Percentiles rank a stretch among this genome's conserved stretches.
These are phyloP conservation scores for Toxotes lorentzi DNA, from an alignment of 2,797 vertebrate species.

Conservation along the genomic window DNA sequence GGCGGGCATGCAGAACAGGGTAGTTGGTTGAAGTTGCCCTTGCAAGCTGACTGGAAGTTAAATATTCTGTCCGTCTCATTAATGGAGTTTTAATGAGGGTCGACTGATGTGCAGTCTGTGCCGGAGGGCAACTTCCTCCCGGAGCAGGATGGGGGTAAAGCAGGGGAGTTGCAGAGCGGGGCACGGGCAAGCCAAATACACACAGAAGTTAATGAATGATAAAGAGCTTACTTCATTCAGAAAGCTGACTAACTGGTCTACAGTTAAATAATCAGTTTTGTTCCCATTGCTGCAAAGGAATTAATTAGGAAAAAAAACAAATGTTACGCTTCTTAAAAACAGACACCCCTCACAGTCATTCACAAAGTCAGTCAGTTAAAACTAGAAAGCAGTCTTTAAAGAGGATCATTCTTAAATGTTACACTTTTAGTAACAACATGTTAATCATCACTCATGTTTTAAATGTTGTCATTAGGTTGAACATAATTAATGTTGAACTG, in stretches of 20 bases:
- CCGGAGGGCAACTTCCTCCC: slow-evolving; percentile 76
- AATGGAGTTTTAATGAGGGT: slow-evolving; percentile 40
- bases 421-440: slow-evolving; percentile 65
- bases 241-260: slow-evolving; percentile 99
- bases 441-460: slow-evolving; percentile 49
- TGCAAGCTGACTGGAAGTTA: slow-evolving; percentile 56
- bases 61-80: slow-evolving; percentile 36
- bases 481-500: slow-evolving; percentile 85
- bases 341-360: slow-evolving; percentile 71
- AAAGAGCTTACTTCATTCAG: slow-evolving; percentile 99
- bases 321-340: slow-evolving; percentile 77
- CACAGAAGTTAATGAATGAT: slow-evolving; percentile 98
- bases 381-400: slow-evolving; percentile 63
- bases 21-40: slow-evolving; percentile 76
- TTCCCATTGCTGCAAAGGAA: slow-evolving; percentile 99
- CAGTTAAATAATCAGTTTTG: slow-evolving; percentile 99
- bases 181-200: slow-evolving; percentile 86
- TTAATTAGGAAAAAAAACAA: slow-evolving; percentile 91
- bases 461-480: slow-evolving; percentile 52
- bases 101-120: slow-evolving; percentile 24
- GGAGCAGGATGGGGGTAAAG: slow-evolving; percentile 18
- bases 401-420: slow-evolving; percentile 46
- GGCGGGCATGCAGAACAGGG: slow-evolving; percentile 65
- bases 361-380: slow-evolving; percentile 69
- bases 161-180: slow-evolving; percentile 17